Conservation (phyloP, 2,797 vertebrate species). For the Adelosebastes latens region DNA sequence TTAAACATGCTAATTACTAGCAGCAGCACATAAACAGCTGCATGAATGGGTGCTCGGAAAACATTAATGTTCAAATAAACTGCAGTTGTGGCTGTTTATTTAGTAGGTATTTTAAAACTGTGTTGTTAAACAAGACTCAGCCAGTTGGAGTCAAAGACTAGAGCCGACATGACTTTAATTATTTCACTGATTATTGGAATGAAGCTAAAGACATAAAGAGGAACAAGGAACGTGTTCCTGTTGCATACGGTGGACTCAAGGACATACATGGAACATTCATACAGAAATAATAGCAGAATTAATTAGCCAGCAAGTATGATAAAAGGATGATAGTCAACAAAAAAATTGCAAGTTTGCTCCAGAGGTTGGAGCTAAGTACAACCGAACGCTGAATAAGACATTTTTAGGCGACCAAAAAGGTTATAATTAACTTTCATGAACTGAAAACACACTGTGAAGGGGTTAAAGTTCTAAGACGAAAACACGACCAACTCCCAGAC, state of each 20-base stretch:
- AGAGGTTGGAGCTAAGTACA: too few relatives aligned
- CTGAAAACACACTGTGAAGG: too few relatives aligned
- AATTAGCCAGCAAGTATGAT: background rate
- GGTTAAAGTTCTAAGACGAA: too few relatives aligned
- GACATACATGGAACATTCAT: background rate
- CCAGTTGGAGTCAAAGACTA: slow-evolving; percentile 11
- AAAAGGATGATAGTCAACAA: too few relatives aligned
- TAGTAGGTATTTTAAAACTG: slow-evolving; percentile 12
- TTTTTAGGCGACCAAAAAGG: too few relatives aligned
- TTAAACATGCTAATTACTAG: background rate
- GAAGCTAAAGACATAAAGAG: slow-evolving; percentile 15
- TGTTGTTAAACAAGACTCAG: slow-evolving; percentile 30
- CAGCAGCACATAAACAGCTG: background rate
- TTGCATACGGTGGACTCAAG: background rate
- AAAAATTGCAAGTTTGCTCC: too few relatives aligned
- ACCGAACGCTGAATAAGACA: too few relatives aligned
- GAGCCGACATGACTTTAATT: slow-evolving; percentile 32
- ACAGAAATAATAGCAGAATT: background rate
- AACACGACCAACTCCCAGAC: too few relatives aligned
- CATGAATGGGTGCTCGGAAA: background rate
- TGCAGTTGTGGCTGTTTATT: slow-evolving; percentile 22
- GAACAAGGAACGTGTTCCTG: background rate
- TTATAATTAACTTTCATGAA: too few relatives aligned
- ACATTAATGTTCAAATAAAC: background rate
- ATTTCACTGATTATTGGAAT: slow-evolving; percentile 30